These are phyloP conservation scores for Tuberolachnus salignus DNA, from an alignment of 2,888 invertebrate genomes.

Conservation along the genomic window DNA sequence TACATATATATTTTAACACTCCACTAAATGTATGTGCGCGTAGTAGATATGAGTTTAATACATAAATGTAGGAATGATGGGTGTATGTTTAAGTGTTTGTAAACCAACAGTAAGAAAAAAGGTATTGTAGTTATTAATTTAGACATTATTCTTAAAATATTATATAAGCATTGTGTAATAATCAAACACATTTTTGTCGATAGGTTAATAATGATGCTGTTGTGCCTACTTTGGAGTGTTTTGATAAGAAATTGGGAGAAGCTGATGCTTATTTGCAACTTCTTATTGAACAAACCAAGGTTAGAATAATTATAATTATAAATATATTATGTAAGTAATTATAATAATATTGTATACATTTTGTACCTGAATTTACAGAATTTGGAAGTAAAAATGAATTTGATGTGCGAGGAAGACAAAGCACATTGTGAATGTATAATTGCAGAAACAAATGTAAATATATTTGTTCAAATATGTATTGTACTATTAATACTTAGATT, in stretches of 20 bases:
- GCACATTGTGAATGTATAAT: constrained; percentile 73
- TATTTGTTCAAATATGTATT: neutral
- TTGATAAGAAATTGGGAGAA: constrained; percentile 86
- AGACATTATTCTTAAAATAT: neutral
- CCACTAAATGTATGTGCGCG: constrained; percentile 32
- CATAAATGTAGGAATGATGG: constrained; percentile 41
- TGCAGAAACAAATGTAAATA: constrained; percentile 74
- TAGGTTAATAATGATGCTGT: constrained; percentile 46
- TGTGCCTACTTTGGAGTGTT: constrained; percentile 65
- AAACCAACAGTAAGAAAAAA: constrained; percentile 35
- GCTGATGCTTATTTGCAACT: constrained; percentile 95
- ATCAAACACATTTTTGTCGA: neutral
- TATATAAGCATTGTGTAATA: neutral
- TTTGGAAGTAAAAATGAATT: constrained; percentile 71
- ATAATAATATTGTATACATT: constrained; percentile 3
- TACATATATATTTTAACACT: neutral
- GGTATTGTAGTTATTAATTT: constrained; percentile 11
- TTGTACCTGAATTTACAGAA: constrained; percentile 65
- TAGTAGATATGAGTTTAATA: neutral
- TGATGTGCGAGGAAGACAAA: constrained; percentile 71
- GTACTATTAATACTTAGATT: neutral
- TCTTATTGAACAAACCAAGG: constrained; percentile 89
- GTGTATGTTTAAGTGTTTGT: constrained; percentile 47
- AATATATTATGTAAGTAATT: neutral
- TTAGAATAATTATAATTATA: constrained; percentile 63